phyloP scores from a whole-genome alignment of 2,113 vertebrate genomes.

The Passerina amoena region DNA sequence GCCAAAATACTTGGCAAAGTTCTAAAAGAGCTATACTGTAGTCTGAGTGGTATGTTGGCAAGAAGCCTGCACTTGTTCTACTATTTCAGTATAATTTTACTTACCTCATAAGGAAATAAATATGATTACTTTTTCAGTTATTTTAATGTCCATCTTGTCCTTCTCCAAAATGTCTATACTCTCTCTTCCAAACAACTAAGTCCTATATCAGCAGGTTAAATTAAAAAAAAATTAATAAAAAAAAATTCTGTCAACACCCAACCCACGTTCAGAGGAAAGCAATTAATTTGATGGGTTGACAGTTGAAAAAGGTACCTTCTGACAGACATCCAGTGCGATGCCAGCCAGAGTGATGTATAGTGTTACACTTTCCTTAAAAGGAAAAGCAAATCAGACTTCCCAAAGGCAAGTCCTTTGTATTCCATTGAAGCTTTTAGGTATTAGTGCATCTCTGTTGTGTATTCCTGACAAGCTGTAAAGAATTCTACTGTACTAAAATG shows the following conservation, averaged over 20 bases:
- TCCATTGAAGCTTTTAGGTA: neutral
- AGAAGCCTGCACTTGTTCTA: slow-evolving; percentile 24
- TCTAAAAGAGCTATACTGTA: slow-evolving; percentile 15
- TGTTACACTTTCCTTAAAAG: slow-evolving; percentile 22
- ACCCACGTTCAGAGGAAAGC: slow-evolving; percentile 11
- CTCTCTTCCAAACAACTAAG: neutral
- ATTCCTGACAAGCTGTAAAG: slow-evolving; percentile 9
- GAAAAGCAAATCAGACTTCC: slow-evolving; percentile 20
- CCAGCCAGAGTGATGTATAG: slow-evolving; percentile 13
- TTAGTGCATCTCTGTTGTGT: slow-evolving; percentile 21
- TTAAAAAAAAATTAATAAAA: neutral
- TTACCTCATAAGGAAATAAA: slow-evolving; percentile 43
- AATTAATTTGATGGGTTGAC: slow-evolving; percentile 59
- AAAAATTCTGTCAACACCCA: neutral
- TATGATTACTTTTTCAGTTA: slow-evolving; percentile 32
- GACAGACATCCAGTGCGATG: slow-evolving; percentile 28
- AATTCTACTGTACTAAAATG: neutral
- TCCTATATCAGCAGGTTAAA: neutral
- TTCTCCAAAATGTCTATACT: slow-evolving; percentile 4
- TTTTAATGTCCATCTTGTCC: slow-evolving; percentile 36
- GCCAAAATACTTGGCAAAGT: slow-evolving; percentile 40
- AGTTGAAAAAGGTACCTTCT: slow-evolving; percentile 48
- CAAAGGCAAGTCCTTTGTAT: slow-evolving; percentile 38
- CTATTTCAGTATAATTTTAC: slow-evolving; percentile 31
- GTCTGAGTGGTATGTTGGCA: slow-evolving; percentile 54